These are phyloP conservation scores for Thysanoteuthis rhombus DNA, from an alignment of 2,888 invertebrate genomes.

Conservation along the genomic window DNA sequence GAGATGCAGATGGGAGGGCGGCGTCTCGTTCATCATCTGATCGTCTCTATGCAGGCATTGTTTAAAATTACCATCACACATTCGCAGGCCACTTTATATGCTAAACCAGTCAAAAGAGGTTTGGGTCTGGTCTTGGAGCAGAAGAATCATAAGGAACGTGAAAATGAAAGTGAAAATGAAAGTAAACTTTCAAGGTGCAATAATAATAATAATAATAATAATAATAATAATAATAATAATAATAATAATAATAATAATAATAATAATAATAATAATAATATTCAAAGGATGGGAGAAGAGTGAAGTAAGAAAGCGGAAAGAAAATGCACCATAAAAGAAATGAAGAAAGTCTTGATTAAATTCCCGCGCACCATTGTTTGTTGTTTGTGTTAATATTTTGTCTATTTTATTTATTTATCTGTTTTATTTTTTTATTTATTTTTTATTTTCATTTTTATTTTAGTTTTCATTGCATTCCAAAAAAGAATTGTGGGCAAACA, in stretches of 20 bases:
- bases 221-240: not conserved
- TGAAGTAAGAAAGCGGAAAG: not conserved
- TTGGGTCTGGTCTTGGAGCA: not conserved
- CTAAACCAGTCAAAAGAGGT: not conserved
- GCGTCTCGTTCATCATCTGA: not conserved
- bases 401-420: not conserved
- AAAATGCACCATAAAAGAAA: not conserved
- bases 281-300: not conserved
- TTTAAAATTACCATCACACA: not conserved
- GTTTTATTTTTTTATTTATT: not conserved
- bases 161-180: not conserved
- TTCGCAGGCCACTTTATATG: not conserved
- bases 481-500: not conserved
- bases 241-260: not conserved
- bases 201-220: not conserved
- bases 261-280: not conserved
- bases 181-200: not conserved
- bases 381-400: not conserved
- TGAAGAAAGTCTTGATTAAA: not conserved
- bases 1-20: accelerated
- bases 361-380: not conserved
- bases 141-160: not conserved
- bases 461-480: not conserved
- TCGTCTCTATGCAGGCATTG: not conserved
- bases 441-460: not conserved